Conservation (phyloP, 2,797 vertebrate genomes). For the Sebastes paucispinis region DNA sequence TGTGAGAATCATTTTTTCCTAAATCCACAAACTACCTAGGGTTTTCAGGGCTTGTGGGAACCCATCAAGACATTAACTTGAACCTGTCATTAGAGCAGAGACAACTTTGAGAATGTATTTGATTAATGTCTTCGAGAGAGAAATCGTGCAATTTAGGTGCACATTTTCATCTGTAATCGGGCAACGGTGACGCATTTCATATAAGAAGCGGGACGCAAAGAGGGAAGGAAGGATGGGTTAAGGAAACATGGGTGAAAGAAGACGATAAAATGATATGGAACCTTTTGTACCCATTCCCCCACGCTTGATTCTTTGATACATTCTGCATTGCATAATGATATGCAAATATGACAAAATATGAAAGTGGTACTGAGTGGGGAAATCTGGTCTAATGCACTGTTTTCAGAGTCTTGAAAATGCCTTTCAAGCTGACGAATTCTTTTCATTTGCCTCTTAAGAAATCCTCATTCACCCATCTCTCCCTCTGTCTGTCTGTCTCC, state of each 20-base stretch:
- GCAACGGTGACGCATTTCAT: constrained; percentile 13
- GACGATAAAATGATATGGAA: constrained; percentile 41
- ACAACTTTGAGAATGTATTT: constrained; percentile 3
- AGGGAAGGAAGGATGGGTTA: not conserved
- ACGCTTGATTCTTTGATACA: constrained; percentile 44
- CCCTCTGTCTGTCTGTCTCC: not conserved
- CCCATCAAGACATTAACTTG: not conserved
- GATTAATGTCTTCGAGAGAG: constrained; percentile 1
- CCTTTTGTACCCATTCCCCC: constrained; percentile 42
- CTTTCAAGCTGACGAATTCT: constrained; percentile 29
- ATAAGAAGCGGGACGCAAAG: constrained; percentile 4
- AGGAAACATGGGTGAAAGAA: constrained; percentile 11
- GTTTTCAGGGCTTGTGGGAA: not conserved
- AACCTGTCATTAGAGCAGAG: not conserved
- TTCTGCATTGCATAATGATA: constrained; percentile 52
- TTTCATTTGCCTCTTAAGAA: constrained; percentile 42
- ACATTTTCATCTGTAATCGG: constrained; percentile 3
- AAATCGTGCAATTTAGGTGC: not conserved
- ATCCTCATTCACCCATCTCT: constrained; percentile 21
- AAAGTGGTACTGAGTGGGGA: constrained; percentile 48
- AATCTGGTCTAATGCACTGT: constrained; percentile 47
- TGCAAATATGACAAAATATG: constrained; percentile 67
- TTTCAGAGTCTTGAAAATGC: constrained; percentile 43
- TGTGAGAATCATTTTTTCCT: not conserved
- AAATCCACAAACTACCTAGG: not conserved